Percentiles rank a stretch among this genome's conserved stretches.
These are phyloP conservation scores for Bergia sp. DNA, from an alignment of 92 coral and sea anemone genomes.

Conservation along the genomic window DNA sequence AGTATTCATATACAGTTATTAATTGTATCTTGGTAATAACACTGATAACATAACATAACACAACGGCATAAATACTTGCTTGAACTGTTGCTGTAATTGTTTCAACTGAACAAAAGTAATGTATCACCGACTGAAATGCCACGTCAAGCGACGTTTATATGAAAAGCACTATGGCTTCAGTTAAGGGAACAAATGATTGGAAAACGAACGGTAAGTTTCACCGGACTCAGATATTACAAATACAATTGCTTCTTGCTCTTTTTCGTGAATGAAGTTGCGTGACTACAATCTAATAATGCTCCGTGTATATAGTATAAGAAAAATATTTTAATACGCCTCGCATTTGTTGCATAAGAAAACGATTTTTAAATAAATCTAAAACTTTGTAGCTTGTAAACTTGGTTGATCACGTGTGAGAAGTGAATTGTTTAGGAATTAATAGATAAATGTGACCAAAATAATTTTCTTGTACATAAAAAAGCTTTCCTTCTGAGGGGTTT, in stretches of 20 bases:
- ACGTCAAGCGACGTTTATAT: not conserved
- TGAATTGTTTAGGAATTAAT: not conserved
- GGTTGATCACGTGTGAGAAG: not conserved
- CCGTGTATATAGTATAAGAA: too few relatives aligned
- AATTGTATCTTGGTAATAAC: too few relatives aligned
- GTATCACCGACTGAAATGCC: not conserved
- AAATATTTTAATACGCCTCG: too few relatives aligned
- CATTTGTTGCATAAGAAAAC: not conserved
- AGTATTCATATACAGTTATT: too few relatives aligned
- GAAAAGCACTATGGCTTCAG: not conserved
- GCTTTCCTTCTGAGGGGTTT: not conserved
- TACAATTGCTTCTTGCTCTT: not conserved
- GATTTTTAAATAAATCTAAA: too few relatives aligned
- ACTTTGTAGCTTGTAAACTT: too few relatives aligned
- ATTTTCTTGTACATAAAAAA: too few relatives aligned
- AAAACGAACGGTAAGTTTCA: not conserved
- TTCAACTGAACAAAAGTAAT: not conserved
- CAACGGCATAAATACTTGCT: too few relatives aligned
- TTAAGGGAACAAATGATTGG: not conserved
- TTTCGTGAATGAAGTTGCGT: not conserved
- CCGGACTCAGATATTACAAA: not conserved
- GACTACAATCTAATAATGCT: too few relatives aligned
- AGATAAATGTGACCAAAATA: not conserved
- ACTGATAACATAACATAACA: too few relatives aligned
- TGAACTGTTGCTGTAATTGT: not conserved